phyloP scores from a whole-genome alignment of 2,113 vertebrate genomes.

The Tricholaema leucomelas region DNA sequence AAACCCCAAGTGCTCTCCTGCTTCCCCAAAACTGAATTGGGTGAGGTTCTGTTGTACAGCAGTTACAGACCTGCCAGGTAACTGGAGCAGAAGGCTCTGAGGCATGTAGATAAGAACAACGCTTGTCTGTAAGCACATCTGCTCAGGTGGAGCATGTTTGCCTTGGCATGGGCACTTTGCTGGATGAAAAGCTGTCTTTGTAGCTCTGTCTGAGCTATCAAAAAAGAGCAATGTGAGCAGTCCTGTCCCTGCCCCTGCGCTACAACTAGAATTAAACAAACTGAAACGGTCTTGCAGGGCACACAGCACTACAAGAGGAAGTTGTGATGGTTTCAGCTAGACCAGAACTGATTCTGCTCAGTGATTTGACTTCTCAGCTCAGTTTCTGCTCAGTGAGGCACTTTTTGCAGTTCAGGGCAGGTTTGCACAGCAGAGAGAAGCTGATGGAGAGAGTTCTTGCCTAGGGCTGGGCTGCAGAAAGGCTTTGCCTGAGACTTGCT shows the following conservation, averaged over 20 bases:
- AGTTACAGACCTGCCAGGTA: not conserved
- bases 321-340: too few relatives aligned
- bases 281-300: not conserved
- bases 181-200: not conserved
- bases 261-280: not conserved
- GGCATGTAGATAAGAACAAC: not conserved
- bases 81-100: not conserved
- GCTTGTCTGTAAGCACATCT: not conserved
- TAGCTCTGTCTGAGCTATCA: not conserved
- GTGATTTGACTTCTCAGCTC: too few relatives aligned
- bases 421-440: too few relatives aligned
- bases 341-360: too few relatives aligned
- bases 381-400: too few relatives aligned
- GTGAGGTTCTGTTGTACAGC: not conserved
- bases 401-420: too few relatives aligned
- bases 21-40: not conserved
- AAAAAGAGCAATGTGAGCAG: not conserved
- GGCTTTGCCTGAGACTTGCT: too few relatives aligned
- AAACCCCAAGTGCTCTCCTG: not conserved
- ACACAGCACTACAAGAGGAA: not conserved
- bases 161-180: not conserved
- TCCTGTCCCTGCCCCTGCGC: not conserved
- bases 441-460: too few relatives aligned
- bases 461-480: too few relatives aligned
- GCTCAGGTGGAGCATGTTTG: not conserved